Conservation (phyloP, 2,888 invertebrate genomes). For the Dynastes grantii region DNA sequence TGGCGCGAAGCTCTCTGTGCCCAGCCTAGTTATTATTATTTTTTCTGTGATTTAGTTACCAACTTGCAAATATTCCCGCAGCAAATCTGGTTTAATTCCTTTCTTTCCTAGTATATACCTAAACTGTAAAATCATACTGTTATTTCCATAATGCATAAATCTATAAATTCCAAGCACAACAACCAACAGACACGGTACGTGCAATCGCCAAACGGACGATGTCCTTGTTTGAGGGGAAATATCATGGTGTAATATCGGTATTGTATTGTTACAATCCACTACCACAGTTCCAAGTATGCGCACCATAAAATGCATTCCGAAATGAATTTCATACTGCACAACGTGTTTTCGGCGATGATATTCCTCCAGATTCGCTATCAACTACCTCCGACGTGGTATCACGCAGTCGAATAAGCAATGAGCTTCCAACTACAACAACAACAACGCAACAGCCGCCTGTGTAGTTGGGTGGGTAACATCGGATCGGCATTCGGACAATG, state of each 20-base stretch:
- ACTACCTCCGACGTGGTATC: too few relatives aligned
- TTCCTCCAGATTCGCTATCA: neutral
- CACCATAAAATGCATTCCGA: slow-evolving; percentile 21
- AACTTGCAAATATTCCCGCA: too few relatives aligned
- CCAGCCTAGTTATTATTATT: too few relatives aligned
- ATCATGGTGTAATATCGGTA: slow-evolving; percentile 22
- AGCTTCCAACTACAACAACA: neutral
- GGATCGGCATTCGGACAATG: slow-evolving; percentile 41
- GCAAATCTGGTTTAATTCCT: too few relatives aligned
- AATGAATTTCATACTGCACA: slow-evolving; percentile 22
- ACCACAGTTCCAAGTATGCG: neutral
- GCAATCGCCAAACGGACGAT: neutral
- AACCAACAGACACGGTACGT: neutral
- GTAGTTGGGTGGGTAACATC: neutral
- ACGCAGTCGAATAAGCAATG: too few relatives aligned
- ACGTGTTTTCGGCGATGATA: neutral
- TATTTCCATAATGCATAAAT: neutral
- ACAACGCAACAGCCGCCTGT: neutral
- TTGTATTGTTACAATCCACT: slow-evolving; percentile 10
- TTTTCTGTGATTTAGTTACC: too few relatives aligned
- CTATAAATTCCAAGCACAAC: neutral
- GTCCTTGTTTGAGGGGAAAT: neutral
- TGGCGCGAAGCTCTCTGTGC: too few relatives aligned
- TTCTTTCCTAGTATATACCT: too few relatives aligned
- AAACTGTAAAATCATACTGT: neutral